Conservation (phyloP, 2,888 invertebrate species). For the Junonia oenone region DNA sequence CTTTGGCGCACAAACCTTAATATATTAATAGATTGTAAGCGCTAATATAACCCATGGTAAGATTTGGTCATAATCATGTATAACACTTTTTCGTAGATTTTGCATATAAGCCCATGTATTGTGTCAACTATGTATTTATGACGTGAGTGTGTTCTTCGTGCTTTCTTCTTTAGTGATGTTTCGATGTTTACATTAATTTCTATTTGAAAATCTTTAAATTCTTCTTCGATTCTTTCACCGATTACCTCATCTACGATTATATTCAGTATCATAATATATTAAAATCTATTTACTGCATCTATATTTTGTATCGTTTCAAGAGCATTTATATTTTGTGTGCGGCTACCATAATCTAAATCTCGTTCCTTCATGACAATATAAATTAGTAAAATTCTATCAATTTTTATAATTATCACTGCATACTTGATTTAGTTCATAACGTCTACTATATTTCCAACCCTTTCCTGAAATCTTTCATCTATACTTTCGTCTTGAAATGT, state of each 20-base stretch:
- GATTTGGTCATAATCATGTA: constrained; percentile 70
- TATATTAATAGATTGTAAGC: constrained; percentile 62
- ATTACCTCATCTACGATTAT: constrained; percentile 6
- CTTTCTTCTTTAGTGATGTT: constrained; percentile 38
- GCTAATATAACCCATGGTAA: constrained; percentile 64
- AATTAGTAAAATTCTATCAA: constrained; percentile 27
- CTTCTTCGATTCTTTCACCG: constrained; percentile 12
- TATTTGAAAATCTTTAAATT: constrained; percentile 14
- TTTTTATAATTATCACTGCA: constrained; percentile 24
- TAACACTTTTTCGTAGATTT: constrained; percentile 73
- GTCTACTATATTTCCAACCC: constrained; percentile 28
- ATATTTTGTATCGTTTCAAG: constrained; percentile 18
- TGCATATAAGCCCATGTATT: constrained; percentile 75
- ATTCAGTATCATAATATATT: constrained; percentile 1
- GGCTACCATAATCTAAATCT: constrained; percentile 49
- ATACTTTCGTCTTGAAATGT: constrained; percentile 55
- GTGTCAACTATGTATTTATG: constrained; percentile 64
- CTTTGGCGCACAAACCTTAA: constrained; percentile 71
- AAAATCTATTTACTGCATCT: constrained; percentile 15
- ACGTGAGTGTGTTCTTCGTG: constrained; percentile 67
- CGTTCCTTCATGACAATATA: constrained; percentile 66
- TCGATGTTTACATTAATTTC: constrained; percentile 12
- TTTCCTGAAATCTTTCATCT: constrained; percentile 39
- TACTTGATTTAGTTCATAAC: constrained; percentile 23
- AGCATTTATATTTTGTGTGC: constrained; percentile 27